Evolutionary conservation across 2,888 invertebrate species (phyloP).

Genomic region (Agrochola litura): DNA sequence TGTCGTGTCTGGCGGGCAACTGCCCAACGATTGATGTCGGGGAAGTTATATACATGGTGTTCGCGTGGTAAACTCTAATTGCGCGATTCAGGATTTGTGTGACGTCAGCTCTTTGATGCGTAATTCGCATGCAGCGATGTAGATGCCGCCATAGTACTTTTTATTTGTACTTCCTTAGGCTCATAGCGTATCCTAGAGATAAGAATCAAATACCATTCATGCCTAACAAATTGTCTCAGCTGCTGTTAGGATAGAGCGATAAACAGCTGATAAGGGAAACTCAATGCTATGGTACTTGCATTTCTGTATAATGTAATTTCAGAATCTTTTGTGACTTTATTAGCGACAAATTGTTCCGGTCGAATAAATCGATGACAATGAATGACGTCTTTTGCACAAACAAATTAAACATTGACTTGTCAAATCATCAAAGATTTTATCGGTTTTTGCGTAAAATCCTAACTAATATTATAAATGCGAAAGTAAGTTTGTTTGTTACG

Average conservation of each 20-base stretch:
- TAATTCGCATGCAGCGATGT: too few species aligned
- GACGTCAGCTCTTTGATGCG: too few species aligned
- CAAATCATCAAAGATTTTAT: neutral
- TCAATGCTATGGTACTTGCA: conserved; percentile 3
- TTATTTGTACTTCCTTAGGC: neutral
- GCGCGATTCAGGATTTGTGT: too few species aligned
- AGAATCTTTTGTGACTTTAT: neutral
- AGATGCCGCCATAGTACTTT: too few species aligned
- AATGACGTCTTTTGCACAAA: neutral
- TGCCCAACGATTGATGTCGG: too few species aligned
- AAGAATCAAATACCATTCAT: conserved; percentile 14
- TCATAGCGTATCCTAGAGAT: neutral
- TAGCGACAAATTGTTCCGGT: neutral
- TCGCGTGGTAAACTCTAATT: too few species aligned
- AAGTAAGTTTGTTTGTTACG: too few species aligned
- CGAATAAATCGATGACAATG: neutral
- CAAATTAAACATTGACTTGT: neutral
- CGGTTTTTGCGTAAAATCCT: neutral
- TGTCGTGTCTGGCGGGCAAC: too few species aligned
- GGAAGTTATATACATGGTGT: too few species aligned
- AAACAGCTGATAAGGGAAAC: conserved; percentile 32
- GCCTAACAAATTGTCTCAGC: conserved; percentile 5
- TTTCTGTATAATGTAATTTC: neutral
- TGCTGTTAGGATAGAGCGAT: conserved; percentile 14
- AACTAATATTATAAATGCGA: neutral